Evolutionary conservation across 2,113 vertebrate genomes (phyloP), one percentile per base, ranked within the genome.

Genomic region (Vidua macroura): DNA sequence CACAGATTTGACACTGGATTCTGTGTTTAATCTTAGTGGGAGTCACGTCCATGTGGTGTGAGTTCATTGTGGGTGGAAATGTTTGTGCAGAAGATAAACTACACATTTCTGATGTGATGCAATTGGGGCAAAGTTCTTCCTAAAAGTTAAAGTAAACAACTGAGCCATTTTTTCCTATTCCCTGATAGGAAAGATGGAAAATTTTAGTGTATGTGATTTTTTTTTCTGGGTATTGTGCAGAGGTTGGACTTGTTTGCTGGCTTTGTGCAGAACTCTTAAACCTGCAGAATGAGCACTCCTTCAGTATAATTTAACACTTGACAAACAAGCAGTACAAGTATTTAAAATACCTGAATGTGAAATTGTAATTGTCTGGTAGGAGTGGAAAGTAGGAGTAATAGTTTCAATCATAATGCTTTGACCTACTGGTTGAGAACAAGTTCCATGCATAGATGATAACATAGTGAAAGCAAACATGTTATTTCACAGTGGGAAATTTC

Each of bases 1-100:
- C 86, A 75, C 56, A 84, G 48, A 88, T 88, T 48, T 70, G 35
- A 10, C 67, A 19, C 19, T 88, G 75, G 31, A 63, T 94, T 88
- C 86, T 93, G 56, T 81, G 83, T 82, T 95, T 91, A 82, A 81
- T 95, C 73, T 52, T 68, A 48, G 48, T 78, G 53, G 80, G 83
- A 94, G 83, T 93, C 62, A 46, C 66, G 91, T 91, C 68, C 37
- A 13, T 73, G 56, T 86, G 85, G 20, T 79, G 69, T 41, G 76
- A 86, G 73, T 70, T 72, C 73, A 91, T 90, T 88, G 86, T 92
- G 88, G 92, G 91, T 94, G 88, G 95, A 95, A 80, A 93, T 92
- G 72, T 95, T 95, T 96, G 74, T 94, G 66, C 56, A 72, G 73
- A 83, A 89, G 86, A 89, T 93, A 92, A 96, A 94, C 83, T 22